Base-by-base conservation (phyloP, 2,888 invertebrate genomes). In the Dicroscelio sp. region DNA sequence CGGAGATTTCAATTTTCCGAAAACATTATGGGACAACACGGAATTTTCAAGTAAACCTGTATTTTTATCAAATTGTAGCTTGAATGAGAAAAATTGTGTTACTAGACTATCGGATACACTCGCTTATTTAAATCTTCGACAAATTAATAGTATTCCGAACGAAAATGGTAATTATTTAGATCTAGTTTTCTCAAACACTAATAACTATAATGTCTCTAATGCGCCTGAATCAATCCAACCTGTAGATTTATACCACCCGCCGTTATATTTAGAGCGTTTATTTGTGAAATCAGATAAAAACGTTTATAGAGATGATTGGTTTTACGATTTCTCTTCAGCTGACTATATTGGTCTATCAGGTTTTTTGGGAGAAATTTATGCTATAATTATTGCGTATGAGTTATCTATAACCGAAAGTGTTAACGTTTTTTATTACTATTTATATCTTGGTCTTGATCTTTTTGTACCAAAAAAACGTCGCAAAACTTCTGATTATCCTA, bases 1-100 rank as follows among this genome's bases (percentile, higher is more conserved):
- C 14, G 84, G 65, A 10, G 84, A 84, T 33, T 84, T 33, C 27
- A 84, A 84, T 48, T 35, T 84, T 35, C 84, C 84, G 10, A 75
- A 75, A 33, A 33, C 76, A 25, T 12, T 6, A 0, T 85, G 84
- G 84, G 8, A 33, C 0, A 14, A 12, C 5, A 38, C n/a, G 0
- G n/a, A n/a, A 8, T 38, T n/a, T 31, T 2, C 83, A 10, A 73
- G 71, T 30, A 60, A n/a, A 48, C n/a, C 63, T 23, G 5, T 25
- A 2, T 38, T 20, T 30, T 8, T 43, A 20, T 8, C 20, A 4
- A 43, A 48, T 35, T 43, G 58, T 31, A 33, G 43, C 10, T 17
- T 33, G 5, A 23, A 60, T 10, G 31, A 60, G 33, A 69, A 20
- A 69, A 60, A 1, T 4, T 14, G 38, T 20, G 23, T 58, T 2